Evolutionary conservation across 2,113 vertebrate species (phyloP).

Genomic region (Aspiorhynchus laticeps): DNA sequence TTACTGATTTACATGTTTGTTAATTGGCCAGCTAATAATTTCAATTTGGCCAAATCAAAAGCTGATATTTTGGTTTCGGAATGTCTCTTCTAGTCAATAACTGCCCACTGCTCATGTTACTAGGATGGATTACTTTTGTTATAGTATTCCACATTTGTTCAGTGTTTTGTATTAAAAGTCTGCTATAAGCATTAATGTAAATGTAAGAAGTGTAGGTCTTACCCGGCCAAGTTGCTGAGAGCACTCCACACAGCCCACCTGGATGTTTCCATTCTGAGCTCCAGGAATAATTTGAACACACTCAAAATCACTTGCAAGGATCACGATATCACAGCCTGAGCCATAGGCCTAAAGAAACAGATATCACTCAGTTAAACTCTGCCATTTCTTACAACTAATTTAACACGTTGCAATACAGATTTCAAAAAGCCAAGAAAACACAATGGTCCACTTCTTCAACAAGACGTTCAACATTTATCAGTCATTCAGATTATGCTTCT

Average conservation of each 20-base stretch:
- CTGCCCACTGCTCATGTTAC: neutral
- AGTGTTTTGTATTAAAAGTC: constrained; percentile 17
- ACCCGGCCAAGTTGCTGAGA: constrained; percentile 95
- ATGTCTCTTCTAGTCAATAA: neutral
- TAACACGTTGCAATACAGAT: neutral
- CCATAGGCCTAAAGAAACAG: constrained; percentile 87
- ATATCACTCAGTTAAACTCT: neutral
- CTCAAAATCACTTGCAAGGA: constrained; percentile 96
- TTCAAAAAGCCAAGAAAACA: neutral
- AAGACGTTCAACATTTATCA: neutral
- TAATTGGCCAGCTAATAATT: neutral
- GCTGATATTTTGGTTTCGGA: neutral
- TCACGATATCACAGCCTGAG: constrained; percentile 96
- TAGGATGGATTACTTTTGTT: neutral
- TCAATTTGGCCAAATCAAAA: neutral
- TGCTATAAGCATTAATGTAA: constrained; percentile 1
- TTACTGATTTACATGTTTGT: neutral
- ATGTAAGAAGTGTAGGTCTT: constrained; percentile 68
- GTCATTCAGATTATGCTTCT: neutral
- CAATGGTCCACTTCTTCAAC: neutral
- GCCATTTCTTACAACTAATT: neutral
- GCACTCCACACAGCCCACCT: constrained; percentile 98
- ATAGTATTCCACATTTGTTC: neutral
- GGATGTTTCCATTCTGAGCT: constrained; percentile 99
- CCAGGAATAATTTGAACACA: constrained; percentile 99